Conservation (phyloP, 1,140 invertebrate genomes). For the Procambarus clarkii region DNA sequence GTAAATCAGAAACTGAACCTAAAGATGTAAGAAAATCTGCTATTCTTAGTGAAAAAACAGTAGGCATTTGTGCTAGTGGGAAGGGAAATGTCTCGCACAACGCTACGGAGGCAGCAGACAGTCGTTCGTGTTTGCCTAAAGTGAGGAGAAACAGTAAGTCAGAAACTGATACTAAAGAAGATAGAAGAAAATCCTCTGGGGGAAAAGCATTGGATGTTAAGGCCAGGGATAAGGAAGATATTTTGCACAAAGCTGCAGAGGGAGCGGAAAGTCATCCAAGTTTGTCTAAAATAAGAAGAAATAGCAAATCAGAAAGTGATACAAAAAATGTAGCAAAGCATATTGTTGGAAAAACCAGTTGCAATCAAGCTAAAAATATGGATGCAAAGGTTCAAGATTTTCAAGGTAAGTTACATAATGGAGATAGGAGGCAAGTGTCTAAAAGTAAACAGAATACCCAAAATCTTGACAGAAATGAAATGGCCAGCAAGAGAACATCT, state of each 20-base stretch:
- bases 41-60: too few relatives aligned
- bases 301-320: too few relatives aligned
- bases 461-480: neutral
- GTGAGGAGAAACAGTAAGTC: neutral
- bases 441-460: neutral
- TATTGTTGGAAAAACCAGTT: neutral
- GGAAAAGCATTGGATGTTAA: too few relatives aligned
- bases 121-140: neutral
- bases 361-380: neutral
- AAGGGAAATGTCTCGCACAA: neutral
- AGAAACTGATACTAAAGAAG: neutral
- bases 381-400: neutral
- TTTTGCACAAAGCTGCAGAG: too few relatives aligned
- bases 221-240: too few relatives aligned
- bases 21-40: too few relatives aligned
- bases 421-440: neutral
- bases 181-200: too few relatives aligned
- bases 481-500: neutral
- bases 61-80: too few relatives aligned
- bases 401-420: neutral
- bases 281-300: too few relatives aligned
- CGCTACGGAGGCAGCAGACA: neutral
- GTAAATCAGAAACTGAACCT: too few relatives aligned
- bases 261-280: too few relatives aligned
- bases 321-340: too few relatives aligned